Evolutionary conservation across 2,113 vertebrate genomes (phyloP).

Genomic region (Anas platyrhynchos): DNA sequence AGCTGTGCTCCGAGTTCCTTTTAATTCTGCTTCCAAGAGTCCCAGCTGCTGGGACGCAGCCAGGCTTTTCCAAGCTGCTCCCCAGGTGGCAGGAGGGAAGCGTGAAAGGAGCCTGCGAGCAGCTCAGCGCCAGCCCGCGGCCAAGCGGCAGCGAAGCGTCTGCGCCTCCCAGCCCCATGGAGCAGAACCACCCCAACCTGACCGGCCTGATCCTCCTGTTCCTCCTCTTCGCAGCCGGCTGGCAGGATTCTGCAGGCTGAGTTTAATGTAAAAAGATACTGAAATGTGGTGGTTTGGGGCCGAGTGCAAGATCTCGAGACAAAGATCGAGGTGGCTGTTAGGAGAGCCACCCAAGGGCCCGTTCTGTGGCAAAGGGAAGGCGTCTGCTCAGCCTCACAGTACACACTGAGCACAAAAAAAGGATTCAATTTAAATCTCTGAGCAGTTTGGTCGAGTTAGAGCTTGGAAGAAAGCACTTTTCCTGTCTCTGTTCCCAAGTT

Average conservation of each 20-base stretch:
- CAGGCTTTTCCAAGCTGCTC: not conserved
- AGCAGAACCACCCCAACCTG: constrained; percentile 40
- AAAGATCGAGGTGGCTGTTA: not conserved
- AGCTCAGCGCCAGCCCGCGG: not conserved
- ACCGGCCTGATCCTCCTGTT: constrained; percentile 48
- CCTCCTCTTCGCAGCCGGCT: not conserved
- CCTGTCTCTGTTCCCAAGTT: too few relatives aligned
- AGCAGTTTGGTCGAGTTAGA: not conserved
- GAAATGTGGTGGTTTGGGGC: not conserved
- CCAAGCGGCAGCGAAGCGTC: not conserved
- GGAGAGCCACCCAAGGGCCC: rapidly evolving
- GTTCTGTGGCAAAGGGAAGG: rapidly evolving
- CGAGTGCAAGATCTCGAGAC: not conserved
- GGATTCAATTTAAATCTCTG: not conserved
- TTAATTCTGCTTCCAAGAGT: not conserved
- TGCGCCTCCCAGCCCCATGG: not conserved
- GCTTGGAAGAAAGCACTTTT: not conserved
- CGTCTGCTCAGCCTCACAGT: rapidly evolving
- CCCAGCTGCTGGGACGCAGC: not conserved
- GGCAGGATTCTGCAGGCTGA: not conserved
- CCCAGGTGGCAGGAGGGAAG: rapidly evolving
- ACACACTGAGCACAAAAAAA: not conserved
- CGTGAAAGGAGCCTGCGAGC: not conserved
- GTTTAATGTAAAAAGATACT: not conserved
- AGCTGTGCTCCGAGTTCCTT: not conserved